Base-by-base conservation (phyloP, 2,113 vertebrate genomes). In the Nematolebias whitei region DNA sequence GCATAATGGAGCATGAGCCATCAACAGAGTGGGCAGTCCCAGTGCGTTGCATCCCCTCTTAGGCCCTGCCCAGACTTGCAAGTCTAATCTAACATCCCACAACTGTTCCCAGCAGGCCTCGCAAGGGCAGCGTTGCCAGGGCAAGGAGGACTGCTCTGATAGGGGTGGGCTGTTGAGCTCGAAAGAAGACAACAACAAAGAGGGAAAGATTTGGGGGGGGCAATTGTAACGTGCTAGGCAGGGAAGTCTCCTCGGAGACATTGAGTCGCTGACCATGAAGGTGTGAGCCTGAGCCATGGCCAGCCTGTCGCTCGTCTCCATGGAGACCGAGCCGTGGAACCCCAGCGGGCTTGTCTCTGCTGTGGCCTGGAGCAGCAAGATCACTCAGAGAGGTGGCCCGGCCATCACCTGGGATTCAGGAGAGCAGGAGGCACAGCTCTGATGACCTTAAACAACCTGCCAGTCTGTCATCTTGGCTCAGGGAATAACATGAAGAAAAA, bases 231-330 rank as follows among this genome's bases (percentile, higher is more conserved):
- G 71, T 74, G 26, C 79, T 76, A 60, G 78, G 50, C 71, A 70
- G 64, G 35, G 41, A 62, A 40, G 63, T 72, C 76, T 82, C 90
- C 84, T 88, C 50, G 7, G 95, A 94, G 93, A 93, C 87, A 60
- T 85, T 76, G 92, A 93, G 91, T 85, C 87, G 89, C 89, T 94
- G 91, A 94, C 92, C 93, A 92, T 88, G 89, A 92, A 95, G 92
- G 92, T 93, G 92, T 91, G 90, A 95, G 93, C 88, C 91, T 87
- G 90, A 89, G 84, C 85, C 75, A 81, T 57, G 87, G 91, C 87
- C 88, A 83, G 87, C 80, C 82, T 78, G 76, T 88, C 82, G 53
- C 85, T 82, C 63, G 66, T 88, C 89, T 92, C 90, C 85, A 86
- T 84, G 84, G 91, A 95, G 93, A 92, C 91, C 80, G 84, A 87